phyloP scores from a whole-genome alignment of 2,113 vertebrate species.

The Nothobranchius furzeri region DNA sequence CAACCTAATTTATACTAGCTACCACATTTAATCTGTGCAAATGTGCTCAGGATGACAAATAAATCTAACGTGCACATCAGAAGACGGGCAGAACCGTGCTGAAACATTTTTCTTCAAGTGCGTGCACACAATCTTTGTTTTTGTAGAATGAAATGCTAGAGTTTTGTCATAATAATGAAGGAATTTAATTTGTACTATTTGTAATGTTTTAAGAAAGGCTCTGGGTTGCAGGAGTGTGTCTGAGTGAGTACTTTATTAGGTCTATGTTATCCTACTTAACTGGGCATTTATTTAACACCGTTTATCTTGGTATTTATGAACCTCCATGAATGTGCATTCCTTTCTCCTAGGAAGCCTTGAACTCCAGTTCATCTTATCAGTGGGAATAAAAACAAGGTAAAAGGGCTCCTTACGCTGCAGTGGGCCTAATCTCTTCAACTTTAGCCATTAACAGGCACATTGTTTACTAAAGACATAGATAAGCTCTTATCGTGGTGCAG shows the following conservation, averaged over 20 bases:
- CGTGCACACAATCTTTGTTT: no score
- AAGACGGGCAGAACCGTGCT: no score
- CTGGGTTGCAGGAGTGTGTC: no score
- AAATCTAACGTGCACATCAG: no score
- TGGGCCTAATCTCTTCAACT: background rate
- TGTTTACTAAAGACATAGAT: background rate
- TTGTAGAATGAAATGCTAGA: no score
- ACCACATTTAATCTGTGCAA: background rate
- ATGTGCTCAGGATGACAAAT: background rate
- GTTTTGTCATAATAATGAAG: no score
- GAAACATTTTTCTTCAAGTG: no score
- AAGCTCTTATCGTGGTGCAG: background rate
- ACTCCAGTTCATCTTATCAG: background rate
- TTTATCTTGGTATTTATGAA: background rate
- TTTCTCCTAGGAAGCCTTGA: background rate
- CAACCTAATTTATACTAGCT: background rate
- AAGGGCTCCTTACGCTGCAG: background rate
- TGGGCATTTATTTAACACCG: no score
- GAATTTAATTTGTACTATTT: no score
- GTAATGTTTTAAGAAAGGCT: no score
- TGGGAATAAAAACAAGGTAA: background rate
- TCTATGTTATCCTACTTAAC: no score
- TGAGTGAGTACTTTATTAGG: no score
- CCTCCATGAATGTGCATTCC: background rate
- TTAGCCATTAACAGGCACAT: background rate